These are phyloP conservation scores for Scaptomyza graminum DNA, from an alignment of 1,140 invertebrate genomes.

Conservation along the genomic window DNA sequence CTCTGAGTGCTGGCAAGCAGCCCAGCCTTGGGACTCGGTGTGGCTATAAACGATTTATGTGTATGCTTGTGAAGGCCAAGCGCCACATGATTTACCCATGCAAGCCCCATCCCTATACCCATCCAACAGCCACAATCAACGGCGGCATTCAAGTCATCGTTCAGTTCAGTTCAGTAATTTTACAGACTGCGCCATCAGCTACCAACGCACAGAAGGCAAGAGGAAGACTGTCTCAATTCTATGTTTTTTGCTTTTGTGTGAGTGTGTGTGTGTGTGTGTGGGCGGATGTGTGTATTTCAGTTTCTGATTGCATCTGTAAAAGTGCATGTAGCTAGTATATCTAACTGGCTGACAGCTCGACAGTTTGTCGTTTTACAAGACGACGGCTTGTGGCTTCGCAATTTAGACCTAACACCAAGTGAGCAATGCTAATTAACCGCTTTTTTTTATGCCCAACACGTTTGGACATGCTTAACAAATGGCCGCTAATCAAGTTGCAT, in stretches of 20 bases:
- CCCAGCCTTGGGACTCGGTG: constrained; percentile 52
- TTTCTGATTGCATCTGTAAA: constrained; percentile 67
- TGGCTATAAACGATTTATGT: constrained; percentile 81
- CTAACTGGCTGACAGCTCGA: constrained; percentile 33
- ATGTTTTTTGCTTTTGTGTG: constrained; percentile 5
- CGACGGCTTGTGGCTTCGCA: neutral
- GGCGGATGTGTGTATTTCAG: constrained; percentile 48
- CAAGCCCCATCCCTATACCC: constrained; percentile 1
- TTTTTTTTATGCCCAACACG: constrained; percentile 6
- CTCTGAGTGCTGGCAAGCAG: constrained; percentile 46
- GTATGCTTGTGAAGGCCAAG: constrained; percentile 63
- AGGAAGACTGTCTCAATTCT: constrained; percentile 34
- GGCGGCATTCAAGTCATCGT: constrained; percentile 76
- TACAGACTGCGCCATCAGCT: constrained; percentile 74
- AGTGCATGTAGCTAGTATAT: constrained; percentile 37
- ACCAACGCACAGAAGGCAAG: constrained; percentile 51
- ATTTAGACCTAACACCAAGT: constrained; percentile 15
- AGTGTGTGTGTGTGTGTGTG: constrained; percentile 32
- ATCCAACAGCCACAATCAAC: constrained; percentile 28
- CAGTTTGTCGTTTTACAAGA: constrained; percentile 16
- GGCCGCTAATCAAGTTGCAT: constrained; percentile 19
- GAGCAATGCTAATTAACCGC: constrained; percentile 28
- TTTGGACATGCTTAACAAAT: constrained; percentile 23
- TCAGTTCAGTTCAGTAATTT: constrained; percentile 78
- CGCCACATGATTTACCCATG: constrained; percentile 61